Evolutionary conservation across 2,113 vertebrate species (phyloP), one percentile per base, ranked within the genome.

Genomic region (Amazona guildingii): DNA sequence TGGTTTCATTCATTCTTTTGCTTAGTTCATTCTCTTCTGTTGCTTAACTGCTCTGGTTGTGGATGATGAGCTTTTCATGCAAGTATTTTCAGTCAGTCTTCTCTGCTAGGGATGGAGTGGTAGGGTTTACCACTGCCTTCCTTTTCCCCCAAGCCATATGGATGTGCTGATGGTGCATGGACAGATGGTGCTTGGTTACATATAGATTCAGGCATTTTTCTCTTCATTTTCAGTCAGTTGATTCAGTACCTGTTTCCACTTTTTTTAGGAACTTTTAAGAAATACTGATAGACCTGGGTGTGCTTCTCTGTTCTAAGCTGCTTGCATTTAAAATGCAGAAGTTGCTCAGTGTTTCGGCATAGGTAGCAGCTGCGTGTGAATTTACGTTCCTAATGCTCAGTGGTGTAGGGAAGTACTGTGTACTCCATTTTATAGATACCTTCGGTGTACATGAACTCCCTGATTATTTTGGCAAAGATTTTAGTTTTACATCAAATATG

Each of bases 1-100:
- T 72, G 44, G 10, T 89, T 90, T 88, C 64, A 64, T 92, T 93
- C 54, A 86, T 82, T 94, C 24, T 81, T 86, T 62, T 78, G 64
- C 54, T 68, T 82, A 55, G 17, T 75, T 95, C 39, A 11, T 80
- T 84, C 29, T 89, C 29, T 55, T 84, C 19, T 54, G 49, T 62
- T 82, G 41, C 15, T 90, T 72, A 62, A 29, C 79, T 64, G 35
- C 20, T 84, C 27, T 93, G 44, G 17, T n/a, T 84, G 52, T 48
- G 52, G 61, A 39, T 78, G 52, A 25, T 11, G 48, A 48, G 29
- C 39, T 84, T 92, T 59, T 59, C 17, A 3, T 12, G 2, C 28
- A 12, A 33, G 18, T 80, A 9, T 80, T 88, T 70, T 19, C 63
- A 83, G 27, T 49, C 57, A 39, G 69, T 54, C 17, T 41, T 28